Base-by-base conservation (phyloP, 2,797 vertebrate species). In the Lemur catta region DNA sequence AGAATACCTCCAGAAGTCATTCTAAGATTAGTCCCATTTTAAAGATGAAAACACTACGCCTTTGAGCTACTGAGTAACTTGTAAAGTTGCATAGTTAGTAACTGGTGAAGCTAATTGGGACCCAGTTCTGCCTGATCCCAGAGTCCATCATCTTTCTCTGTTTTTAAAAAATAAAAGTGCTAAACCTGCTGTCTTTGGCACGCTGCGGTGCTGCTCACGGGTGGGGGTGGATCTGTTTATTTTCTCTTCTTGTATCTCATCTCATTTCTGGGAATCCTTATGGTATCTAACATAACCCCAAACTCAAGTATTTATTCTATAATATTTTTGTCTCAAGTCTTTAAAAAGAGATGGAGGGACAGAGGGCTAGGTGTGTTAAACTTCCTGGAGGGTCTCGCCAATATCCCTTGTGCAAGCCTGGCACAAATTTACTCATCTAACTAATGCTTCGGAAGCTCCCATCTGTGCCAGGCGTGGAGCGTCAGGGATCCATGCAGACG, bases 301-400 rank as follows among this genome's bases (percentile, higher is more conserved):
- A 52, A 48, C 18, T 55, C 33, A 46, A 82, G 35, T 6, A 17
- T 84, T 80, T n/a, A 28, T 46, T 78, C 22, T 63, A 9, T 28
- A 28, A 59, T 59, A 59, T 63, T 88, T 88, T 87, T 84, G 55
- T 81, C n/a, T 86, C 33, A 46, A 79, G 50, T 50, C 86, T 95
- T 86, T 43, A 76, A n/a, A 90, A 85, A 87, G 35, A 65, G 50
- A 57, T 0, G 0, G n/a, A 72, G 7, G 67, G 38, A 35, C 9
- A 69, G 72, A 61, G 65, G 46, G 59, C 55, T 15, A 69, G 33
- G 24, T 55, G 10, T 50, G 38, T 50, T 63, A 17, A 55, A 46
- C 1, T 33, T 6, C 38, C 55, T n/a, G 38, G 30, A 61, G 3
- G 12, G 38, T 85, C 46, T 94, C n/a, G 20, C 10, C 3, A 0